Conservation (phyloP, 2,888 invertebrate genomes). For the Polydrusus tereticollis region DNA sequence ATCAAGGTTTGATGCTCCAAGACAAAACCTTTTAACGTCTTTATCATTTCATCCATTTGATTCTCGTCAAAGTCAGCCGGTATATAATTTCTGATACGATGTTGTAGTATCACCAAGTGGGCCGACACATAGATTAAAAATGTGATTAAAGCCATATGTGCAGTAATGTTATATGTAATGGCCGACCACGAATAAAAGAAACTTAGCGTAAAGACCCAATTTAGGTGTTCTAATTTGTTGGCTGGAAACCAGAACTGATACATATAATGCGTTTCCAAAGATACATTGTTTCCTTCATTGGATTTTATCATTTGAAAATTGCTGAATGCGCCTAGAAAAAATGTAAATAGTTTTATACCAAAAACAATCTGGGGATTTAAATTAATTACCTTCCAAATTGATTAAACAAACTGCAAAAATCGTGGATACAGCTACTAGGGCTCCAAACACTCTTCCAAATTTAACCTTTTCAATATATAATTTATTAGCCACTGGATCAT, state of each 20-base stretch:
- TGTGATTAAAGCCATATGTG: slow-evolving; percentile 1
- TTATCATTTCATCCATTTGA: not conserved
- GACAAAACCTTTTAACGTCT: not conserved
- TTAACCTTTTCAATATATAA: slow-evolving; percentile 15
- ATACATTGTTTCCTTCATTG: slow-evolving; percentile 7
- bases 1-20: slow-evolving; percentile 13
- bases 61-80: not conserved
- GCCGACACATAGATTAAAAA: not conserved
- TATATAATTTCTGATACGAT: not conserved
- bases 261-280: slow-evolving; percentile 28
- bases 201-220: slow-evolving; percentile 16
- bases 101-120: not conserved
- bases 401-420: not conserved
- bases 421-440: not conserved
- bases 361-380: too few species aligned
- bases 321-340: slow-evolving; percentile 15
- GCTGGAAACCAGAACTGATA: slow-evolving; percentile 24
- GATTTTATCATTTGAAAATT: slow-evolving; percentile 1
- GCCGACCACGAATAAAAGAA: slow-evolving; percentile 17
- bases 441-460: not conserved
- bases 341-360: too few species aligned
- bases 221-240: slow-evolving; percentile 11
- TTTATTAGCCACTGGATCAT: not conserved
- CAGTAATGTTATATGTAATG: not conserved
- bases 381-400: not conserved